These are phyloP conservation scores for Patella caerulea DNA, from an alignment of 2,888 invertebrate genomes.

Conservation along the genomic window DNA sequence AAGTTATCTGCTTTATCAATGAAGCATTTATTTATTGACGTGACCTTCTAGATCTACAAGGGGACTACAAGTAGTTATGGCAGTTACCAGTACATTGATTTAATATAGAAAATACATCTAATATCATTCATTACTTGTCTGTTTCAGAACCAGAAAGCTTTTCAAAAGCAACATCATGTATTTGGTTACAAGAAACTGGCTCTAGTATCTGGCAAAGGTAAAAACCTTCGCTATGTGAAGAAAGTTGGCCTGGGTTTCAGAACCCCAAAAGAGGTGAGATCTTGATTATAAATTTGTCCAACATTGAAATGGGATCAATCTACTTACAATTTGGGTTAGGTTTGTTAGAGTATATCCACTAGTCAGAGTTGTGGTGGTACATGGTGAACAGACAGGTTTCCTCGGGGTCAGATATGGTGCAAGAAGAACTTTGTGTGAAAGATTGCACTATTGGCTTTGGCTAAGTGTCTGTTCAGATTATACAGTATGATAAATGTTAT, in stretches of 20 bases:
- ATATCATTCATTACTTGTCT: conserved; percentile 23
- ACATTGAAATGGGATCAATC: too few species aligned
- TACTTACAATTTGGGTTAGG: too few species aligned
- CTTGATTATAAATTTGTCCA: too few species aligned
- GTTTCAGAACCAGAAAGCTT: conserved; percentile 91
- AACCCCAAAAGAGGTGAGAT: conserved; percentile 90
- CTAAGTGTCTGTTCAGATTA: background rate
- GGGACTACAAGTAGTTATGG: background rate
- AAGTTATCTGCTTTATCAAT: too few species aligned
- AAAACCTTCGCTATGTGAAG: conserved; percentile 85
- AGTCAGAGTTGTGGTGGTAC: background rate
- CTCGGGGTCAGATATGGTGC: background rate
- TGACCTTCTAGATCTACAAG: background rate
- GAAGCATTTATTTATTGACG: too few species aligned
- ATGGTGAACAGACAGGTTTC: background rate
- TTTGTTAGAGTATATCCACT: background rate
- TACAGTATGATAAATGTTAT: background rate
- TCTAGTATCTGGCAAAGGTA: conserved; percentile 73
- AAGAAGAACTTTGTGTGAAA: too few species aligned
- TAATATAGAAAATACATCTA: background rate
- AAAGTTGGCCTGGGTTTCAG: conserved; percentile 97
- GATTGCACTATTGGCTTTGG: too few species aligned
- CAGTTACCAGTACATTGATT: background rate
- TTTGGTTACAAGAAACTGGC: conserved; percentile 89
- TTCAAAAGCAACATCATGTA: conserved; percentile 92